Evolutionary conservation across 2,113 vertebrate genomes (phyloP).

Genomic region (Rana temporaria): DNA sequence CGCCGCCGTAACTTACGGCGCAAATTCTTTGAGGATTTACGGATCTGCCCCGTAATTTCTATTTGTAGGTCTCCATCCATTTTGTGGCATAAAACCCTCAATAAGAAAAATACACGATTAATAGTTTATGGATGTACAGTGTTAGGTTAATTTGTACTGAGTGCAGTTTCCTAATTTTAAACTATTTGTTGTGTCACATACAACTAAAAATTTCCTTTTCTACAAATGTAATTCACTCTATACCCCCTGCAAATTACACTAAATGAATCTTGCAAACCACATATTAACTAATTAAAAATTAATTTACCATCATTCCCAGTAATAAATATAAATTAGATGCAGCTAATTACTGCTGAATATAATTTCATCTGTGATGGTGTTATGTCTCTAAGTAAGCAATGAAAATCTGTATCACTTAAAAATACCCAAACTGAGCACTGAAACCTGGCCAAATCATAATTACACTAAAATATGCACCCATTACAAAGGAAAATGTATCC

Average conservation of each 20-base stretch:
- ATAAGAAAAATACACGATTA: not conserved
- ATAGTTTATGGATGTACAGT: not conserved
- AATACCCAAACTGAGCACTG: slow-evolving; percentile 35
- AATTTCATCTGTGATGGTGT: slow-evolving; percentile 39
- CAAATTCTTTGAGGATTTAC: no score
- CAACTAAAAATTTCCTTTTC: slow-evolving; percentile 10
- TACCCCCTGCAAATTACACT: slow-evolving; percentile 32
- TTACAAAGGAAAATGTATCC: slow-evolving; percentile 23
- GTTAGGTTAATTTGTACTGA: not conserved
- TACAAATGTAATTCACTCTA: slow-evolving; percentile 29
- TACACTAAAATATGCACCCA: slow-evolving; percentile 23
- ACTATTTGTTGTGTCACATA: slow-evolving; percentile 6
- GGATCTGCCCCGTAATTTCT: no score
- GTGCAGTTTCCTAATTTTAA: not conserved
- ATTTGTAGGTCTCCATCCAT: no score
- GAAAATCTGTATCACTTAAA: slow-evolving; percentile 32
- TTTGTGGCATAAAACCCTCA: no score
- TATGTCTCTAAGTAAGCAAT: slow-evolving; percentile 45
- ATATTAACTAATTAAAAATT: slow-evolving; percentile 55
- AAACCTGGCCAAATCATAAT: slow-evolving; percentile 39
- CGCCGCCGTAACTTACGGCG: no score
- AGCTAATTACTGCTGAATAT: slow-evolving; percentile 52
- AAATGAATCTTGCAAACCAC: slow-evolving; percentile 27
- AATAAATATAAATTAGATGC: slow-evolving; percentile 55
- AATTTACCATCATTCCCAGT: slow-evolving; percentile 49